Base-by-base conservation (phyloP, 2,113 vertebrate species). In the Spea multiplicata region DNA sequence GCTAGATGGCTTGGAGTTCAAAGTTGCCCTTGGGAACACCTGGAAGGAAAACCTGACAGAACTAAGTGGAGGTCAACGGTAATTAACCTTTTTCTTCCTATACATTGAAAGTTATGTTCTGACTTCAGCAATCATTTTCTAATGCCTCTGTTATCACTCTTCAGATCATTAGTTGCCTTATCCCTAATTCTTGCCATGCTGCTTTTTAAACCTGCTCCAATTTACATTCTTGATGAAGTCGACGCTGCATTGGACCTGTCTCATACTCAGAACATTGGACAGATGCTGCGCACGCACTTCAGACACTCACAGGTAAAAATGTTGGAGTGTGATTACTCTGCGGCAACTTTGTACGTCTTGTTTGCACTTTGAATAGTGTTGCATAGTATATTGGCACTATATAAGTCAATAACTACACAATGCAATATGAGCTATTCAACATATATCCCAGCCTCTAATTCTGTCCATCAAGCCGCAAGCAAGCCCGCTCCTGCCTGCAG, bases 31-130 rank as follows among this genome's bases (percentile, higher is more conserved):
- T 84, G 97, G 97, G 76, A 94, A 94, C 67, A 97, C 90, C 5
- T 99, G 97, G 97, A 99, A 99, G 84, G 96, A 99, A 87, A 98
- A 99, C 83, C 91, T 99, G 80, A 93, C 93, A 4, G 97, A 99
- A 88, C 95, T 99, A 67, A 99, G 97, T 62, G 97, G 97, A 30
- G 97, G 97, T 52, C 97, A 99, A 86, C 95, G 95, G 96, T 96
- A 77, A 72, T 86, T 53, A 53, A 6, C 6, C 10, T 8, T 53
- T 10, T 2, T 53, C 50, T 8, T 53, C 10, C 50, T 53, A 53
- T 10, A 1, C 6, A 53, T 53, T 2, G 50, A 8, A 1, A 53
- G 50, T 6, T 53, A 10, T 1, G 6, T 8, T 53, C 50, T 53
- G 50, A 53, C 6, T 53, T 53, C 10, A 30, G 2, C 1, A 30